Conservation (phyloP, 2,888 invertebrate genomes). For the Aleiodes testaceus region DNA sequence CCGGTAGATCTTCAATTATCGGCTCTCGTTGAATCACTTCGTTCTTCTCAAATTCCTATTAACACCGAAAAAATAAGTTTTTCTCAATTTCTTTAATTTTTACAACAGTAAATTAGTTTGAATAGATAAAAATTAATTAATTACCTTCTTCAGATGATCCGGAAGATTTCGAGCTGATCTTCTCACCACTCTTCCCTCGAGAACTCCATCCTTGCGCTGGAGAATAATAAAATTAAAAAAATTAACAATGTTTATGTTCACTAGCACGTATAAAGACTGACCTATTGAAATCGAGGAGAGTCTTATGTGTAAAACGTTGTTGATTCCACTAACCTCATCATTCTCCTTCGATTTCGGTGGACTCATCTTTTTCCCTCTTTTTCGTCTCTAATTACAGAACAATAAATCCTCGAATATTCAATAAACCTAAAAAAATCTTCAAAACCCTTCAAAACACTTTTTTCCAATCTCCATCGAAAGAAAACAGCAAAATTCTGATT, state of each 20-base stretch:
- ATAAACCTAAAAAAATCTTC: too few species aligned
- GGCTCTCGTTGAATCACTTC: constrained; percentile 48
- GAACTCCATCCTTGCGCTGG: constrained; percentile 37
- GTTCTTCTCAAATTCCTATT: constrained; percentile 49
- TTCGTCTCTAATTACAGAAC: not conserved
- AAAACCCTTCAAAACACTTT: not conserved
- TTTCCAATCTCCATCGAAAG: not conserved
- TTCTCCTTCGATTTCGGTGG: constrained; percentile 16
- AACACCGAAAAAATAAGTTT: constrained; percentile 22
- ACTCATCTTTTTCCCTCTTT: constrained; percentile 22
- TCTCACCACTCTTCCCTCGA: constrained; percentile 44
- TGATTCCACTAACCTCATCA: constrained; percentile 36
- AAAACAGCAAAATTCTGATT: too few species aligned
- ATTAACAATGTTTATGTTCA: not conserved
- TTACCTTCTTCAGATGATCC: constrained; percentile 53
- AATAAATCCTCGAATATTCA: not conserved
- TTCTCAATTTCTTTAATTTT: constrained; percentile 2
- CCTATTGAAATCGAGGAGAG: not conserved
- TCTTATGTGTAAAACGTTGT: not conserved
- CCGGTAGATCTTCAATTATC: constrained; percentile 50
- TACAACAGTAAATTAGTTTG: constrained; percentile 15
- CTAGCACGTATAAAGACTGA: constrained; percentile 10
- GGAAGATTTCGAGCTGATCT: constrained; percentile 57
- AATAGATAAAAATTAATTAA: constrained; percentile 22
- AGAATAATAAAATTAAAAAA: constrained; percentile 19